Base-by-base conservation (phyloP, 2,113 vertebrate genomes). In the Chiloscyllium plagiosum region DNA sequence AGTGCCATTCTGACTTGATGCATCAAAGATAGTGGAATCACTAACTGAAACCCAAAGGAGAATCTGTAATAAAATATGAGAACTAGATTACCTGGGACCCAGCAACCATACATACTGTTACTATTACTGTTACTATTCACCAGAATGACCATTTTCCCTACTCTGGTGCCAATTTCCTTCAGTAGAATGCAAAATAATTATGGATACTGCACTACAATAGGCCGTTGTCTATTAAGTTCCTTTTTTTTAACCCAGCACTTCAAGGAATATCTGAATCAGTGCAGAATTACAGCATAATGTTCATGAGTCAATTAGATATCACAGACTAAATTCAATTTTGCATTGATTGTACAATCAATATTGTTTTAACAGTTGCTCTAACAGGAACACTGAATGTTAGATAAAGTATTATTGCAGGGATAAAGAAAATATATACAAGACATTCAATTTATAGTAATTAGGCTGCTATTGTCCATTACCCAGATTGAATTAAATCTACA, bases 1-100 rank as follows among this genome's bases (percentile, higher is more conserved):
- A 96, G 96, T 96, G 96, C 97, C 98, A 97, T 98, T 98, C 98
- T 97, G 96, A 97, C 97, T 97, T 96, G 96, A 96, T 96, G 96
- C 0, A 96, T 96, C 96, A 0, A 96, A 97, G 97, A 96, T 96
- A 96, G 97, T 76, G 87, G 96, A 97, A 96, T 96, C 96, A 96
- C 96, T 96, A 96, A 96, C 96, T 97, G 97, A 97, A 97, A 97
- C 97, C 96, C 97, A 97, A 96, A 97, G 96, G 96, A 70, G 96
- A 96, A 96, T 97, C 97, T 50, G 68, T 97, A 98, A 98, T 97
- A 97, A 98, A 98, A 97, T 96, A 93, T 20, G 97, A 96, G 97
- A 97, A 97, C 96, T 95, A 6, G 96, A 66, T 10, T n/a, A 96
- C 96, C 47, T 2, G 29, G 6, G 96, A 96, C 96, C 96, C 95